Base-by-base conservation (phyloP, 92 coral and sea anemone genomes). In the Plumapathes pennacea region DNA sequence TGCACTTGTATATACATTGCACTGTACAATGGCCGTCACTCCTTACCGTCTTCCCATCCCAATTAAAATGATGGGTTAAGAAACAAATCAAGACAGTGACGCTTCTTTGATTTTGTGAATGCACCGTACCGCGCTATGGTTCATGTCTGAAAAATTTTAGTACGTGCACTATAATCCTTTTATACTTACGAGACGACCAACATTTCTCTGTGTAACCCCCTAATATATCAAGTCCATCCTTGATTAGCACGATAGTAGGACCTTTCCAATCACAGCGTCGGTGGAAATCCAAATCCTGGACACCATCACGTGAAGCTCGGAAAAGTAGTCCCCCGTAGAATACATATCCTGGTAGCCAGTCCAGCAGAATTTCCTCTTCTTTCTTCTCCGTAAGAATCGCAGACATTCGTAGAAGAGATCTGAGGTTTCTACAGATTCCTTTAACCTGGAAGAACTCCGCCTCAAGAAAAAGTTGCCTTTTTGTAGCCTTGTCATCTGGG, bases 371-470 rank as follows among this genome's bases (percentile, higher is more conserved):
- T 22, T 55, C 42, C 29, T 40, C 60, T 5, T 77, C 60, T 15
- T 58, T 77, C 24, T 50, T 32, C 0, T 38, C 19, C 20, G 54
- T 20, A n/a, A 26, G 56, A 20, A 42, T 39, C 4, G 39, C 46
- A 21, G 71, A 43, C 24, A 23, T 14, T 19, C 2, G 0, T 58
- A 25, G 17, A 41, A 54, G 36, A 21, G 60, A 50, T 15, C 52
- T 56, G 14, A 54, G 54, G 32, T 9, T 12, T 15, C 55, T 54
- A 8, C 54, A 19, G 10, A 66, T 44, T 10, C 75, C 82, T 33
- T 23, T 49, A 20, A 75, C 57, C 58, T 75, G 76, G 43, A 65
- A 75, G 32, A 66, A 75, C 27, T 75, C 60, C 23, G 82, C 82
- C 49, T 75, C 82, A 12, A 53, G n/a, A 13, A 53, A 32, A 7